Evolutionary conservation across 2,888 invertebrate species (phyloP), one percentile per base, ranked within the genome.

Genomic region (Ernsta delagoae): DNA sequence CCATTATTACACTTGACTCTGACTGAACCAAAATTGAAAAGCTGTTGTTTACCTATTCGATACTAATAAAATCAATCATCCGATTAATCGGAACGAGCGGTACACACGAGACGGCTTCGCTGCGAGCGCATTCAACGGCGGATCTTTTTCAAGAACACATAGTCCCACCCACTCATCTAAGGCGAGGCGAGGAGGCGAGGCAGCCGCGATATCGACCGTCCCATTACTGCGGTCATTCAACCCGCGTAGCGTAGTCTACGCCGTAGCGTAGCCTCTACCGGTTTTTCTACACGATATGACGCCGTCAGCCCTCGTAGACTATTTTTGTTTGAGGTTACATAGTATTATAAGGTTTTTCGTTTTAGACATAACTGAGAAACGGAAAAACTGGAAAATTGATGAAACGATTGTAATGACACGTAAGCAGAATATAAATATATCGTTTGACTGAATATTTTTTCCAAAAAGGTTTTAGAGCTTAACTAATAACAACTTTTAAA

Each of bases 171-270:
- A 54, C 56, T 56, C 56, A 56, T 56, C 53, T 53, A 59, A 66
- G 65, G 71, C 72, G 68, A 70, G 71, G 77, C 73, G 77, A 72
- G 70, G 73, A n/a, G n/a, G n/a, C n/a, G n/a, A n/a, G n/a, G n/a
- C n/a, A n/a, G n/a, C n/a, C n/a, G 71, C 86, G 87, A 78, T 92
- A 92, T 91, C 92, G 92, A 92, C 91, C 90, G 82, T 82, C 79
- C 82, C 81, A 82, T 84, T 83, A 82, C 80, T 80, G 78, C 79
- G 91, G 90, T 86, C 90, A 82, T 90, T 89, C 87, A 90, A 87
- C 91, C 87, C 86, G 84, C 82, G 80, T 79, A 80, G 75, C 75
- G 59, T 59, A 64, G 72, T 72, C 74, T 78, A 80, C 78, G 78
- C 73, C 83, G 83, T 85, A 85, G 80, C 83, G 83, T 84, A 83